These are phyloP conservation scores for Himantopus leucocephalus DNA, from an alignment of 2,113 vertebrate genomes.

Conservation along the genomic window DNA sequence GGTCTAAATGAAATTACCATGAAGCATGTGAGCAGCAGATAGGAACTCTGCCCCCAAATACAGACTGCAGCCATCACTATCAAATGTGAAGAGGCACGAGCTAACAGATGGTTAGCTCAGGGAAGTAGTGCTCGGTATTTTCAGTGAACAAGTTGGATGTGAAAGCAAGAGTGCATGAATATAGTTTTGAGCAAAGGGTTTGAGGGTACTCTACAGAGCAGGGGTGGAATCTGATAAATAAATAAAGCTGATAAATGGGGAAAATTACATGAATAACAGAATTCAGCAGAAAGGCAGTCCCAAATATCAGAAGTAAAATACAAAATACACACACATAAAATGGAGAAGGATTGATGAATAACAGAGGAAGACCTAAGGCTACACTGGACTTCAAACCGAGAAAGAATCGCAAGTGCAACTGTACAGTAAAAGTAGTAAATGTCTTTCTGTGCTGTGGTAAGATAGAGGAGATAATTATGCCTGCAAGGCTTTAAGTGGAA, in stretches of 20 bases:
- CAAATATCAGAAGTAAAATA: not conserved
- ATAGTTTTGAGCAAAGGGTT: not conserved
- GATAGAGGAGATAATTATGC: not conserved
- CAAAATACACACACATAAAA: not conserved
- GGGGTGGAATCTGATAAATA: not conserved
- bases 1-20: not conserved
- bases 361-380: not conserved
- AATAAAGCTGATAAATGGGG: not conserved
- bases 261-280: not conserved
- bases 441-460: not conserved
- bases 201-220: not conserved
- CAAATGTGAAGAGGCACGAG: not conserved
- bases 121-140: not conserved
- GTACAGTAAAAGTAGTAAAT: not conserved
- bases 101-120: not conserved
- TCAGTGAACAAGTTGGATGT: not conserved
- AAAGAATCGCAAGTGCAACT: not conserved
- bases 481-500: not conserved
- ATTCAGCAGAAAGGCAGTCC: not conserved
- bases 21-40: accelerated
- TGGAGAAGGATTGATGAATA: not conserved
- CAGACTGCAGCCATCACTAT: not conserved
- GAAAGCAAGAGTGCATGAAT: not conserved
- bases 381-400: not conserved
- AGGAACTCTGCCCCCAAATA: not conserved